Evolutionary conservation across 2,797 vertebrate species (phyloP).

Genomic region (Melanotaenia maccullochi): DNA sequence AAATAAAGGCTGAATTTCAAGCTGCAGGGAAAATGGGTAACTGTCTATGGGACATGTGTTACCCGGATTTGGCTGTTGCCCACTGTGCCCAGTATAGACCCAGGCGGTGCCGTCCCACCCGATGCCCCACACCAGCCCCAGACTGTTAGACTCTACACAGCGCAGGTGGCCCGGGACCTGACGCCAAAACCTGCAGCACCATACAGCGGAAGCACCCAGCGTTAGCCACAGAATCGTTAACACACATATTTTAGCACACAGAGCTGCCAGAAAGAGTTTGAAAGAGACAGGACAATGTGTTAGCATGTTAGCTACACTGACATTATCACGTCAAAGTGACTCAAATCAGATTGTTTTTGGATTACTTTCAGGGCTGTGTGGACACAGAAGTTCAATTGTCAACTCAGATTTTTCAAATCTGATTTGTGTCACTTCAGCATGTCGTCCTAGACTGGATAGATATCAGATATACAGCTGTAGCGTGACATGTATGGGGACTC

Average conservation of each 20-base stretch:
- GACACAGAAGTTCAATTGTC: neutral
- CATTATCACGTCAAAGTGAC: neutral
- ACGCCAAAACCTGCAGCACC: conserved; percentile 93
- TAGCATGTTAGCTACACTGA: neutral
- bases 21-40: conserved; percentile 5
- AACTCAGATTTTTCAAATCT: neutral
- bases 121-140: conserved; percentile 94
- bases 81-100: conserved; percentile 88
- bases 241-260: conserved; percentile 20
- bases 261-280: conserved; percentile 3
- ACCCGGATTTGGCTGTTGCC: conserved; percentile 88
- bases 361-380: neutral
- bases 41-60: conserved; percentile 57
- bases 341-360: neutral
- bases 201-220: conserved; percentile 61
- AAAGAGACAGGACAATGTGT: conserved; percentile 3
- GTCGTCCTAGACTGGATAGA: neutral
- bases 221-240: conserved; percentile 42
- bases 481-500: neutral
- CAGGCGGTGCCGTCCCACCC: conserved; percentile 93
- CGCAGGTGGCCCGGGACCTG: conserved; percentile 95
- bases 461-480: too few relatives aligned
- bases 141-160: conserved; percentile 89
- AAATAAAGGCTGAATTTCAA: neutral
- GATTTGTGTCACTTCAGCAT: neutral